These are phyloP conservation scores for Fukomys damarensis DNA, from an alignment of 2,113 vertebrate genomes.

Conservation along the genomic window DNA sequence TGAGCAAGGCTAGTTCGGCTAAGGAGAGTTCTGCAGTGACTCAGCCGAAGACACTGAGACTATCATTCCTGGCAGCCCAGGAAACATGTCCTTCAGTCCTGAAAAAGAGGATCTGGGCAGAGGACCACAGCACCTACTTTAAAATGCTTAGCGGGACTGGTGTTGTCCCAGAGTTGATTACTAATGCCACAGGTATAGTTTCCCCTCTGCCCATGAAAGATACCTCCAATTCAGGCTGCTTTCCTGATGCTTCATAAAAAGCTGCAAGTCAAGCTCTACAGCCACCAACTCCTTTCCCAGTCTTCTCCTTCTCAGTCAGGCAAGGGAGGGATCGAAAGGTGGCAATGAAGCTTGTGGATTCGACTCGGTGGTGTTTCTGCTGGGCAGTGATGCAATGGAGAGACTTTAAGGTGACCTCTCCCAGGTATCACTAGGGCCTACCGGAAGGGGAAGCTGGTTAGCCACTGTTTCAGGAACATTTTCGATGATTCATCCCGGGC, in stretches of 20 bases:
- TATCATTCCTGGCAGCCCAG: neutral
- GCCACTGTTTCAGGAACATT: neutral
- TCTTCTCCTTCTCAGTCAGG: neutral
- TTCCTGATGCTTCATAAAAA: neutral
- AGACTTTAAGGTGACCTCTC: neutral
- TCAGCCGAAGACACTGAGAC: neutral
- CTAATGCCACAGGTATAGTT: neutral
- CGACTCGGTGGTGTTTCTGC: neutral
- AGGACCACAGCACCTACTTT: neutral
- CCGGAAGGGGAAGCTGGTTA: neutral
- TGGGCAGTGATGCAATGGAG: neutral
- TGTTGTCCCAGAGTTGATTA: neutral
- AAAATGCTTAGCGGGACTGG: neutral
- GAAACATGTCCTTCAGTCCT: neutral
- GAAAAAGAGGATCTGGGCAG: neutral
- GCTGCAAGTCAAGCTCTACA: neutral
- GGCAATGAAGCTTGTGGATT: neutral
- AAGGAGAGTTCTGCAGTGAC: neutral
- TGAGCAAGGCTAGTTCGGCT: neutral
- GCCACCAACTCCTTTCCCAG: neutral
- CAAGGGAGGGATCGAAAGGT: neutral
- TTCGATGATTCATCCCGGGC: neutral
- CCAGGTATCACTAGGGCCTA: rapidly evolving
- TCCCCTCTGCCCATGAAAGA: neutral
- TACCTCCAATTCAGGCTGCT: neutral